phyloP scores from a whole-genome alignment of 1,140 invertebrate species.

The Agrilus planipennis region DNA sequence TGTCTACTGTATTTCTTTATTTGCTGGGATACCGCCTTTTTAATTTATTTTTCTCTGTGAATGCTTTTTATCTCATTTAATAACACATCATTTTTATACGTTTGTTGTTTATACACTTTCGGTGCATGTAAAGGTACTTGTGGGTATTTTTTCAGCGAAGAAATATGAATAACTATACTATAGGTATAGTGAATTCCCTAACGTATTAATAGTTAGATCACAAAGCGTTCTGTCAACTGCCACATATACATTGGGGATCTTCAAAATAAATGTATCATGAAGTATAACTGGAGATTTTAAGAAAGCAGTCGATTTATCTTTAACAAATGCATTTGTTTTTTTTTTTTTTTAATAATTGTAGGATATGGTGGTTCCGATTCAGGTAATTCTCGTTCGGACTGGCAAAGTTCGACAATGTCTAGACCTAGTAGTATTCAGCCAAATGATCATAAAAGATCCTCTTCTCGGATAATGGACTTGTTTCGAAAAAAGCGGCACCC shows the following conservation, averaged over 20 bases:
- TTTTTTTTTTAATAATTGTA: slow-evolving; percentile 2
- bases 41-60: no score
- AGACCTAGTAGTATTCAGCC: slow-evolving; percentile 8
- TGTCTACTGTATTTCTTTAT: no score
- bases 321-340: not conserved
- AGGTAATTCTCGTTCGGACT: slow-evolving; percentile 4
- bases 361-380: not conserved
- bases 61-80: no score
- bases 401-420: slow-evolving; percentile 8
- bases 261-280: not conserved
- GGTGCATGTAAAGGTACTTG: no score
- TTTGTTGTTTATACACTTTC: no score
- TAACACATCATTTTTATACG: no score
- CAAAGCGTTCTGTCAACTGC: not conserved
- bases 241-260: slow-evolving; percentile 1
- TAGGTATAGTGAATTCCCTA: no score
- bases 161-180: no score
- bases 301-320: slow-evolving; percentile 2
- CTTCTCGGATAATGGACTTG: slow-evolving; percentile 17
- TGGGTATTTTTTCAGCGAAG: no score
- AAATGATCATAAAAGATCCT: slow-evolving; percentile 12
- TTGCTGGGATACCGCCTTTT: no score
- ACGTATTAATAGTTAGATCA: no score
- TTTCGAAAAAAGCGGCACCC: slow-evolving; percentile 13
- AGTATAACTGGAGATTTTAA: not conserved